Base-by-base conservation (phyloP, 2,888 invertebrate genomes). In the Pterostichus niger region DNA sequence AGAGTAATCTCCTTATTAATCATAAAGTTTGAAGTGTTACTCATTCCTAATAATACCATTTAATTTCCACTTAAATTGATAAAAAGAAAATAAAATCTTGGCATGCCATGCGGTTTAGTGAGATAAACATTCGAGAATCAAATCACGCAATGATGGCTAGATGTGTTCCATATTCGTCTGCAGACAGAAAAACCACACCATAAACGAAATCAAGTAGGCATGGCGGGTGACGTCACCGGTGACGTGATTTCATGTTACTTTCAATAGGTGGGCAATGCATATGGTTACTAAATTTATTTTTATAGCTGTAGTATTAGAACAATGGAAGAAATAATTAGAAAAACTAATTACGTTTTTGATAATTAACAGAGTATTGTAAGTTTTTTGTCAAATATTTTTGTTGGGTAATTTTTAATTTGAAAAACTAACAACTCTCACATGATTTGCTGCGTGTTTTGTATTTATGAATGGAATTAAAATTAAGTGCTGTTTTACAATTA, bases 181-280 rank as follows among this genome's bases (percentile, higher is more conserved):
- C 52, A 52, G 54, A 56, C 44, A 24, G n/a, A 61, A 79, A 61
- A 64, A 79, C 61, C 61, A 64, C 49, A n/a, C 61, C 79, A 61
- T 79, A 79, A 52, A 64, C 11, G 77, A 78, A 78, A 59, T 64
- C 46, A 61, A 79, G 79, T 79, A 46, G 79, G 79, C 68, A 6
- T 56, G 56, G 17, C 75, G 17, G 44, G n/a, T 79, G 79, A 79
- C 79, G 79, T 79, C 79, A 79, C 15, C 10, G 9, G 31, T 79
- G 79, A 79, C 79, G 79, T 79, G 13, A 40, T 15, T 24, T 59
- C 44, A 52, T 44, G 13, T 73, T 79, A 79, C 79, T 79, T 79
- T 79, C 79, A 64, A 46, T 24, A 79, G 79, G 64, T 77, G 77
- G 56, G 40, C 15, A 35, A 10, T 33, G 24, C 77, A 77, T 56